Conservation (phyloP, 2,888 invertebrate genomes). For the Cybosia mesomella region DNA sequence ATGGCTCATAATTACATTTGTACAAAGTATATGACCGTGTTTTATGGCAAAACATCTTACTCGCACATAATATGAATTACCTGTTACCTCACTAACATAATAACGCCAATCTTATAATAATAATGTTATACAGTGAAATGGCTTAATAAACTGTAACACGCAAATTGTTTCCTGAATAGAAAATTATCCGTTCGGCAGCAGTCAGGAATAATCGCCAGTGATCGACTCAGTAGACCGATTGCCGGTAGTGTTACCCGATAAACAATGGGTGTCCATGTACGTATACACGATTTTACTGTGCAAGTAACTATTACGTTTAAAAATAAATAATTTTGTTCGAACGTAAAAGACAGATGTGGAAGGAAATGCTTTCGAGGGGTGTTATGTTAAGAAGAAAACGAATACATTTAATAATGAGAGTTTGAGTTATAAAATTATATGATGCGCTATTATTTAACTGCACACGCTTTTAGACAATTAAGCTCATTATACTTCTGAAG, state of each 20-base stretch:
- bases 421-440: background rate
- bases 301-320: constrained; percentile 56
- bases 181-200: constrained; percentile 38
- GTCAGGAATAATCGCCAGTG: constrained; percentile 45
- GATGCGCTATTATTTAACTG: constrained; percentile 1
- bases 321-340: constrained; percentile 47
- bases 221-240: constrained; percentile 30
- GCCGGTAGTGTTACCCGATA: constrained; percentile 36
- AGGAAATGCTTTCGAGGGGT: constrained; percentile 36
- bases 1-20: background rate
- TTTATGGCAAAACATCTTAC: constrained; percentile 8
- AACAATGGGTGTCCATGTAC: constrained; percentile 49
- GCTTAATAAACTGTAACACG: constrained; percentile 57
- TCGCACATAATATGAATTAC: constrained; percentile 29
- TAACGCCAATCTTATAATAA: constrained; percentile 34
- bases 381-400: constrained; percentile 5
- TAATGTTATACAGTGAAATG: constrained; percentile 43
- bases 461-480: background rate
- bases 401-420: background rate
- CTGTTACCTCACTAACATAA: constrained; percentile 36
- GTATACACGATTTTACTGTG: constrained; percentile 48
- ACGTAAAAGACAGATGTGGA: constrained; percentile 29
- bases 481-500: background rate
- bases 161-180: constrained; percentile 47
- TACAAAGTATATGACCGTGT: background rate